phyloP scores from a whole-genome alignment of 92 coral and sea anemone species.

The Heliopora coerulea region DNA sequence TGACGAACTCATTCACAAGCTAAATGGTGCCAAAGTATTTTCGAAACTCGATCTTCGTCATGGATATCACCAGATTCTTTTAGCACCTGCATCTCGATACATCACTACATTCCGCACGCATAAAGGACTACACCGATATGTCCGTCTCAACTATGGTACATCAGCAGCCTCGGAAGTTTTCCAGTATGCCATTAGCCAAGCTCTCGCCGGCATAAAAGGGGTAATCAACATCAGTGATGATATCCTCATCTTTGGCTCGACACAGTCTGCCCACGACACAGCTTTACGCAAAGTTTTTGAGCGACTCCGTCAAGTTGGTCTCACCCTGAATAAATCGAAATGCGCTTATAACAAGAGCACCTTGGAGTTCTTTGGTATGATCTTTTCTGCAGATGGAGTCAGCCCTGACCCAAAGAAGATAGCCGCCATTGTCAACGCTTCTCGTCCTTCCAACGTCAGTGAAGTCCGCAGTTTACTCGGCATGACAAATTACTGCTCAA shows the following conservation, averaged over 20 bases:
- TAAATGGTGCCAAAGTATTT: slow-evolving; percentile 30
- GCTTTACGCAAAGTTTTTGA: not conserved
- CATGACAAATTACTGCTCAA: not conserved
- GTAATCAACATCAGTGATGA: no score
- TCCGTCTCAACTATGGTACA: slow-evolving; percentile 13
- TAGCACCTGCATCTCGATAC: not conserved
- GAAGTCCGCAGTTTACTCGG: slow-evolving; percentile 2
- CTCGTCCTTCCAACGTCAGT: not conserved
- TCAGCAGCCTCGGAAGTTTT: not conserved
- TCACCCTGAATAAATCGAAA: slow-evolving; percentile 7
- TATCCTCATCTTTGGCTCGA: slow-evolving; percentile 5
- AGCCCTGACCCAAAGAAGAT: slow-evolving; percentile 6
- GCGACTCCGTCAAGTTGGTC: not conserved
- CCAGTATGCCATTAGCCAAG: no score
- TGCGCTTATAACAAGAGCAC: not conserved
- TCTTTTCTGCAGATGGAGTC: slow-evolving; percentile 18
- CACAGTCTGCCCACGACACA: slow-evolving; percentile 10
- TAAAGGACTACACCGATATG: slow-evolving; percentile 16
- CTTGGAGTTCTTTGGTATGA: slow-evolving; percentile 18
- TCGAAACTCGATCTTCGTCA: slow-evolving; percentile 14
- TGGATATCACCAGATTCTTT: slow-evolving; percentile 9
- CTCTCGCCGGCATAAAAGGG: no score
- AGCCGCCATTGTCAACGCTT: not conserved
- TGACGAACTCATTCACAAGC: slow-evolving; percentile 6
- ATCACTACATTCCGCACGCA: slow-evolving; percentile 3